Base-by-base conservation (phyloP, 2,888 invertebrate genomes). In the Julus scandinavius region DNA sequence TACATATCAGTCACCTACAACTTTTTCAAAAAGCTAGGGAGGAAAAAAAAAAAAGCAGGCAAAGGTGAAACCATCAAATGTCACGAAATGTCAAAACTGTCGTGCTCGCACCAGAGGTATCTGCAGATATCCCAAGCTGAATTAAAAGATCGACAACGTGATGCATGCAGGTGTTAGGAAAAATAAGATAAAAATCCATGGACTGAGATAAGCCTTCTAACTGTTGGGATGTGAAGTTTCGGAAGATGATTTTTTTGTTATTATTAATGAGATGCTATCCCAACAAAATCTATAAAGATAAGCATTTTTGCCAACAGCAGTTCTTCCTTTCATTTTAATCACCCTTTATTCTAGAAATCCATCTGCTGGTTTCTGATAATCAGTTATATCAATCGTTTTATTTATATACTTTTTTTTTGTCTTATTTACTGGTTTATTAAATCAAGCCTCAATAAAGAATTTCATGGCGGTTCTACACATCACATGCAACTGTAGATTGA, bases 281-380 rank as follows among this genome's bases (percentile, higher is more conserved):
- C 80, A 80, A 15, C 38, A 38, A 80, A 80, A 80, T 85, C 50
- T 85, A 85, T 49, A 50, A 49, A 85, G 85, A 85, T 85, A 85
- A 85, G 49, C 45, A 85, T 85, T 85, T 85, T 85, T 50, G 50
- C 45, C 45, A 85, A 85, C 85, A 45, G 85, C 85, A 85, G 85
- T 45, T 85, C 41, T 85, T 85, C 50, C 50, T 85, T 85, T 85
- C 85, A 85, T 85, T 85, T 85, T 85, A 85, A 85, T 85, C 50
- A 49, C 85, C 85, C 50, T 85, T 85, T 85, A 85, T 85, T 85
- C 85, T 85, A 29, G 20, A 50, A 29, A 85, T 85, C 49, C 85
- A 85, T 85, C 85, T 85, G 85, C 85, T 85, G 85, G 85, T 41
- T 80, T 38, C 29, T 15, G 80, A 80, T 80, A 80, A 80, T 80